Conservation (phyloP, 2,888 invertebrate species). For the Melanotus villosus region DNA sequence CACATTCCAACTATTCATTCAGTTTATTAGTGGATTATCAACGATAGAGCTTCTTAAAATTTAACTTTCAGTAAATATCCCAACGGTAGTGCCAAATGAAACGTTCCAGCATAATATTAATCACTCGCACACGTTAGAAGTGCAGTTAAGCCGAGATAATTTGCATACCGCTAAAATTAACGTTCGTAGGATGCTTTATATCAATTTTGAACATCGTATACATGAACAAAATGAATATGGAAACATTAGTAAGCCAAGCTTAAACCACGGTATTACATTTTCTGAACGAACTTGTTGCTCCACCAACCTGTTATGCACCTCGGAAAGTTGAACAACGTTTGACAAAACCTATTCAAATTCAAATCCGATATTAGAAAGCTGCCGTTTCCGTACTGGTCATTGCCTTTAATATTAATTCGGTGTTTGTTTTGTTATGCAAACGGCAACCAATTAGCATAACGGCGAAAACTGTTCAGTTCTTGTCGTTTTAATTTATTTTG, state of each 20-base stretch:
- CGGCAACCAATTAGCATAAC: constrained; percentile 7
- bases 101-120: no score
- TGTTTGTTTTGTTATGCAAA: constrained; percentile 36
- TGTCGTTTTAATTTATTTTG: no score
- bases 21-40: no score
- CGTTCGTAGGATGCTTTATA: no score
- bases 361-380: constrained; percentile 30
- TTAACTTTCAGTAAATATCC: no score
- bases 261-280: constrained; percentile 6
- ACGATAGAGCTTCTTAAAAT: no score
- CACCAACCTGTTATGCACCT: constrained; percentile 39
- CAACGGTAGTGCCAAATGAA: no score
- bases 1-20: no score
- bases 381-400: constrained; percentile 17
- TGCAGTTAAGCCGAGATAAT: no score
- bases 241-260: neutral
- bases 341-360: constrained; percentile 27
- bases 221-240: neutral
- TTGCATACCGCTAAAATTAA: no score
- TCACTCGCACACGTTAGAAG: no score
- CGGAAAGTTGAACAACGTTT: constrained; percentile 8
- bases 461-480: neutral
- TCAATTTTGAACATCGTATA: neutral
- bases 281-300: constrained; percentile 37
- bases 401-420: constrained; percentile 28